These are phyloP conservation scores for Castor canadensis DNA, from an alignment of 2,113 vertebrate genomes.

Conservation along the genomic window DNA sequence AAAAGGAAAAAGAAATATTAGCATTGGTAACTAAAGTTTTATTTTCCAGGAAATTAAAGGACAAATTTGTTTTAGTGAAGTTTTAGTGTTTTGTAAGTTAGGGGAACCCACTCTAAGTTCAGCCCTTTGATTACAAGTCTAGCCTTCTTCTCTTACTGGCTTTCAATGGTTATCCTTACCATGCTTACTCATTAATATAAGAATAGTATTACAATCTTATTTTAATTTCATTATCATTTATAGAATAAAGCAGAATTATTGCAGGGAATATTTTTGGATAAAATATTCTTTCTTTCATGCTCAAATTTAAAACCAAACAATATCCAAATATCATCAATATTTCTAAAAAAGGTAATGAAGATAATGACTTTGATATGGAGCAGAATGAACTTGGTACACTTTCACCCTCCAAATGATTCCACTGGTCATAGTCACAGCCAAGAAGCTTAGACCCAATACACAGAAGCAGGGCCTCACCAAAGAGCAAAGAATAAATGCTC, in stretches of 20 bases:
- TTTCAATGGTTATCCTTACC: background rate
- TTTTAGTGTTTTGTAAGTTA: background rate
- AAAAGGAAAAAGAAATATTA: background rate
- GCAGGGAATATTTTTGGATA: background rate
- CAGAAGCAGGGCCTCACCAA: background rate
- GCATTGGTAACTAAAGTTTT: background rate
- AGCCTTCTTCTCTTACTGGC: too few relatives aligned
- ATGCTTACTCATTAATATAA: background rate
- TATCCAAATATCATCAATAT: background rate
- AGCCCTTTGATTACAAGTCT: background rate
- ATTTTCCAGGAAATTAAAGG: background rate
- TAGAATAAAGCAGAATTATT: background rate
- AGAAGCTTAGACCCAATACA: background rate
- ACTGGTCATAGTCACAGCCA: background rate
- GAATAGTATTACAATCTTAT: background rate
- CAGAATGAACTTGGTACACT: background rate
- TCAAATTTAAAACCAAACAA: background rate
- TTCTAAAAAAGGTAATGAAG: background rate
- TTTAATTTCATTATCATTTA: background rate
- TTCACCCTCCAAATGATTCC: too few relatives aligned
- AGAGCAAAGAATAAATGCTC: background rate
- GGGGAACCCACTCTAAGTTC: background rate
- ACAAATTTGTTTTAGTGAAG: background rate
- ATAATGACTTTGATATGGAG: background rate
- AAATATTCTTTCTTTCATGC: background rate